Base-by-base conservation (phyloP, 2,888 invertebrate genomes). In the Hipparchia semele region DNA sequence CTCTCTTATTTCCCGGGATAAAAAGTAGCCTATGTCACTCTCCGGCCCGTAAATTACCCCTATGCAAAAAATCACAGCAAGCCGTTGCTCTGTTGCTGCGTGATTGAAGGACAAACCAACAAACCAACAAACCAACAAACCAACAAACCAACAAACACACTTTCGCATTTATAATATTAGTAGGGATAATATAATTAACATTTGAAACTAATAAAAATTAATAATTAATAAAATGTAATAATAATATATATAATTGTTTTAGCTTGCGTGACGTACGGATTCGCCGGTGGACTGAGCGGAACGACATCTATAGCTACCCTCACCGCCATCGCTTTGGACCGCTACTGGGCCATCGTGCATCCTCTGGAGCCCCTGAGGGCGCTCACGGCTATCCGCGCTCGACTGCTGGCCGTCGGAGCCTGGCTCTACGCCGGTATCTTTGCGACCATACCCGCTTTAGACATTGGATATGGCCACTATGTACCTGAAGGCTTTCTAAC, bases 401-500 rank as follows among this genome's bases (percentile, higher is more conserved):
- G 95, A 64, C 77, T 96, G 9, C 95, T 95, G 80, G 94, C 96
- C 8, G 80, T 95, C 9, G 86, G 95, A 56, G 95, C 96, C 73
- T 98, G 98, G 98, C 75, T 96, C 13, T 98, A 97, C 86, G 96
- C 97, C 2, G 88, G 95, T 9, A 79, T 95, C 13, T 97, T 97
- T 84, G 95, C 97, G 2, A 85, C 95, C 6, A 94, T 97, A 69
- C 98, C 98, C 0, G 95, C 96, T 0, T 84, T 96, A 46, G 94
- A 96, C 80, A 93, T 97, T 61, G 97, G 97, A 8, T 94, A 97
- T 79, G 96, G 96, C 39, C 94, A 94, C 54, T 98, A 98, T 89
- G 96, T 97, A 13, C 97, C 98, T 6, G 98, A 98, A 86, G 98
- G 97, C 2, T 97, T 95, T 83, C 94, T 98, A 74, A 97, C 97